Evolutionary conservation across 2,113 vertebrate genomes (phyloP), one percentile per base, ranked within the genome.

Genomic region (Leptodactylus fuscus): DNA sequence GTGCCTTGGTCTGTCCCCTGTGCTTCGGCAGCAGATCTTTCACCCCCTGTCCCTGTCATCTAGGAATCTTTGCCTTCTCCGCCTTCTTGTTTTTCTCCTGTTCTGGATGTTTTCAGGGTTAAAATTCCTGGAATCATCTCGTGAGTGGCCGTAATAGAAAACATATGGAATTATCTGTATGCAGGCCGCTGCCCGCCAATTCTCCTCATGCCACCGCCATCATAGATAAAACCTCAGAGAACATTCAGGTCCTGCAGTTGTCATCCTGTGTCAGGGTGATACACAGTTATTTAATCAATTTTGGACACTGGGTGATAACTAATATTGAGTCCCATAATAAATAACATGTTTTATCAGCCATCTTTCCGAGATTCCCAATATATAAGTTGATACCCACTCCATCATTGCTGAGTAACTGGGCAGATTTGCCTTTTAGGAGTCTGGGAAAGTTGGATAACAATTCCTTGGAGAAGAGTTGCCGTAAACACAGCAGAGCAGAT

Each of bases 51-150:
- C 46, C 46, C 46, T 49, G 41, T 75, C 24, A 49, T 48, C 24
- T 48, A 75, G n/a, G 22, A 74, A 41, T 38, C 22, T 46, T 1
- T 4, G 15, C 20, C 32, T 2, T 73, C 22, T 75, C 71, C 6
- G 5, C 51, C 74, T 51, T 16, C 36, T 77, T 77, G 46, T 77
- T 77, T 77, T 77, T 77, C 46, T 55, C 15, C 48, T 53, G 15
- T 36, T 78, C 75, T 78, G 32, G 75, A 55, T 78, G 49, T 78
- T 78, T 78, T 55, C 18, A 49, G 74, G 41, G 36, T 76, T 76
- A 46, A 6, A 46, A 77, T 84, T 84, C 71, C 82, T 65, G 71
- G 73, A 84, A 84, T 27, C n/a, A 16, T 76, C 55, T 76, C 10
- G 15, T 53, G 55, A 65, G 82, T 48, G 51, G 1, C 55, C 53